Evolutionary conservation across 2,113 vertebrate genomes (phyloP).

Genomic region (Mustela lutreola): DNA sequence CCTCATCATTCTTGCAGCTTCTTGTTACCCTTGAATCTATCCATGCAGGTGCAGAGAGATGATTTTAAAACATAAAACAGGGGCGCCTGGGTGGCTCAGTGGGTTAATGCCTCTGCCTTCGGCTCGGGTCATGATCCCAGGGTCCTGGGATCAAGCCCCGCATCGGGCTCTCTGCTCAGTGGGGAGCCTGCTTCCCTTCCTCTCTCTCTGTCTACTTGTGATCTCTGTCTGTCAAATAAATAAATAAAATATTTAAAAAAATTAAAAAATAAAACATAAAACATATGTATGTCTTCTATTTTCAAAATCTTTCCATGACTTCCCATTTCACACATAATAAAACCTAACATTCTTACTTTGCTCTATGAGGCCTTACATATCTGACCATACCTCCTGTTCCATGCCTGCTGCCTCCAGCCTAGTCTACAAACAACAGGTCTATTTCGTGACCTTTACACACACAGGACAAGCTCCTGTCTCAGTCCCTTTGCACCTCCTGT

Average conservation of each 20-base stretch:
- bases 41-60: neutral
- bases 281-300: neutral
- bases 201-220: no score
- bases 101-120: no score
- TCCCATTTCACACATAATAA: neutral
- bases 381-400: neutral
- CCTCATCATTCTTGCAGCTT: neutral
- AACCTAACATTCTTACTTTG: neutral
- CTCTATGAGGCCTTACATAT: neutral
- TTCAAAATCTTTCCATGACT: neutral
- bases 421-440: neutral
- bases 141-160: no score
- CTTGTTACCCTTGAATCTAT: neutral
- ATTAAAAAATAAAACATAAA: neutral
- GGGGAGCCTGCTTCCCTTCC: no score
- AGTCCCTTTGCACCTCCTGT: neutral
- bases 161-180: no score
- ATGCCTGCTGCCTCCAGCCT: neutral
- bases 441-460: neutral
- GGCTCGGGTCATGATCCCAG: no score
- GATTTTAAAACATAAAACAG: neutral
- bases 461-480: neutral
- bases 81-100: no score
- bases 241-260: no score
- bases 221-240: no score